A percentile compares a stretch with the other conserved stretches of the same genome.
These are phyloP conservation scores for Pandion haliaetus DNA, from an alignment of 2,113 vertebrate species.

Conservation along the genomic window DNA sequence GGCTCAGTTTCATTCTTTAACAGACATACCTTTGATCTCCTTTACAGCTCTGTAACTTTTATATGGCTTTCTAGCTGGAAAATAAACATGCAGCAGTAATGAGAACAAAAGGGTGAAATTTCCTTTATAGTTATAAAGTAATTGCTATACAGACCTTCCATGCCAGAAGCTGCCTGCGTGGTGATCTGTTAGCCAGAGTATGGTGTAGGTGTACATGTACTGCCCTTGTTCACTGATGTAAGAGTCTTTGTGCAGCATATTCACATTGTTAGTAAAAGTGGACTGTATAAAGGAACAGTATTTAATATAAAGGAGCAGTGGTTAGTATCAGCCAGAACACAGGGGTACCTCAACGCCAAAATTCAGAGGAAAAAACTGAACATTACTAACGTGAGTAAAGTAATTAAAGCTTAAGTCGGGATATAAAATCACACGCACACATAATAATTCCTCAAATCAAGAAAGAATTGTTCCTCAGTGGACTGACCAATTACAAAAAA, in stretches of 20 bases:
- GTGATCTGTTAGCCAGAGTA: not conserved
- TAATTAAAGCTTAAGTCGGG: not conserved
- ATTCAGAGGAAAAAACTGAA: not conserved
- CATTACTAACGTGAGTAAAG: not conserved
- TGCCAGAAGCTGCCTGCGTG: not conserved
- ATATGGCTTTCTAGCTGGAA: not conserved
- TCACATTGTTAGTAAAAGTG: not conserved
- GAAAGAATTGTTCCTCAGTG: not conserved
- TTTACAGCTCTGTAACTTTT: not conserved
- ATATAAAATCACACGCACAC: not conserved
- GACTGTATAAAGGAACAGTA: not conserved
- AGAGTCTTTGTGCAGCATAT: not conserved
- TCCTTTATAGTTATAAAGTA: not conserved
- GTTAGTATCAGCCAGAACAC: not conserved
- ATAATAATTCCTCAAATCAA: not conserved
- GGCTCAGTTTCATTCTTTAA: not conserved
- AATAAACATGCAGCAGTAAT: not conserved
- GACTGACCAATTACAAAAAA: not conserved
- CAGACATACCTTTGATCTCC: not conserved
- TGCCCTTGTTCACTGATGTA: not conserved
- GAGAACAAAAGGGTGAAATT: not conserved
- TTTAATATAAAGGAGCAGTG: not conserved
- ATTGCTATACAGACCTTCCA: not conserved
- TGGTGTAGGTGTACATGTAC: too few species aligned
- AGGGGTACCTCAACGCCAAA: not conserved